Base-by-base conservation (phyloP, 2,888 invertebrate species). In the Drosophila robusta region DNA sequence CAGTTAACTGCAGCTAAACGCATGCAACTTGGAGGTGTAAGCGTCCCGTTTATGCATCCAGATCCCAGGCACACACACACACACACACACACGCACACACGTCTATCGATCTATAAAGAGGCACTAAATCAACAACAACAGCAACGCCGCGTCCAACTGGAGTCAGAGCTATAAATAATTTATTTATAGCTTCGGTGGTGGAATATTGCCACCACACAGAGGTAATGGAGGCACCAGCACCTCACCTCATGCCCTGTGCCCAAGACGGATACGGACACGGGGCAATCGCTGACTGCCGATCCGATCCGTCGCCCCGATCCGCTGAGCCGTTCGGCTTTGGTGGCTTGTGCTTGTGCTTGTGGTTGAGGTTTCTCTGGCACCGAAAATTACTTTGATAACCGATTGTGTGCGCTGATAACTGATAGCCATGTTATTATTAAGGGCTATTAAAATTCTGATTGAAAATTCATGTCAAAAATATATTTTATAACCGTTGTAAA, bases 381-480 rank as follows among this genome's bases (percentile, higher is more conserved):
- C 75, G 74, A 77, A 80, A 82, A 77, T 69, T 57, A 71, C 81
- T 87, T 77, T 79, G 90, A 90, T 90, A 90, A 87, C 70, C 76
- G 86, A 87, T 88, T 89, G 75, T 88, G 75, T 64, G 73, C 73
- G 71, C 71, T 89, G 89, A 86, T 85, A 85, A 72, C 79, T 88
- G 88, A 90, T 90, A 91, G 90, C 82, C 86, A 89, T 91, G 90
- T 89, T 90, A 89, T 91, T 90, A 90, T 91, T 90, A 89, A 90
- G 85, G 86, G 88, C 83, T 87, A 91, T 91, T 91, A 91, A 90
- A 91, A 91, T 92, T 92, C 91, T 91, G 91, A 91, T 91, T 91
- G 91, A 91, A 92, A 91, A 90, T 90, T 88, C 84, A 79, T 91
- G 90, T 90, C 90, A 90, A 90, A 90, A 89, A 86, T 85, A 89